A percentile compares a stretch with the other conserved stretches of the same genome.
phyloP scores from a whole-genome alignment of 2,113 vertebrate species.

The Lophochroa leadbeateri region DNA sequence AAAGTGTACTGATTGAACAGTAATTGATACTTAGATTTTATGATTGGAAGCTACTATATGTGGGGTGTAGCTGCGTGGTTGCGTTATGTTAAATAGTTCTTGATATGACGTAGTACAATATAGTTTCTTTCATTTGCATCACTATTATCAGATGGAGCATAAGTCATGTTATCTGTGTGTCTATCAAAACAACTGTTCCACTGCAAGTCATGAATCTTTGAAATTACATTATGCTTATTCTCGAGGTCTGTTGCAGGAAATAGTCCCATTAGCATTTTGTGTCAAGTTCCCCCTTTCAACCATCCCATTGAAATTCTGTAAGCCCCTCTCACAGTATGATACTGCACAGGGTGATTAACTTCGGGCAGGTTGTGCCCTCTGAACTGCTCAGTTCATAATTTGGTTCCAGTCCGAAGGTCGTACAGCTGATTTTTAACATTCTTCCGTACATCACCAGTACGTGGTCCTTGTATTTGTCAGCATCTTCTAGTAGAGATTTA shows the following conservation, averaged over 20 bases:
- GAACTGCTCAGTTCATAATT: neutral
- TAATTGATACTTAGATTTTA: neutral
- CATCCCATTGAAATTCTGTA: neutral
- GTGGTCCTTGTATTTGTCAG: neutral
- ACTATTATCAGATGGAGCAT: neutral
- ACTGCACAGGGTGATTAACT: neutral
- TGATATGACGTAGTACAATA: rapidly evolving
- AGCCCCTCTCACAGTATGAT: neutral
- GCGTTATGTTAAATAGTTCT: neutral
- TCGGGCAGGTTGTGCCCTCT: neutral
- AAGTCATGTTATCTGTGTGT: neutral
- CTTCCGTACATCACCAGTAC: rapidly evolving
- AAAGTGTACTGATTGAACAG: neutral
- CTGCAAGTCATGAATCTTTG: neutral
- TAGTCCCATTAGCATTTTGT: neutral
- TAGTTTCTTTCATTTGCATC: neutral
- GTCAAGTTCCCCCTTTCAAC: neutral
- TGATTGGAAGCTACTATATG: neutral
- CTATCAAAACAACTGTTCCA: neutral
- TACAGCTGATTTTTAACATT: neutral
- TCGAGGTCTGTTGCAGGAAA: neutral
- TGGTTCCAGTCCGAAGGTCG: neutral
- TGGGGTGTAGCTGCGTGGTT: neutral
- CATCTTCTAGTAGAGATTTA: neutral
- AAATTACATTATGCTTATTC: neutral